phyloP scores from a whole-genome alignment of 2,797 vertebrate species.

The Gymnoscopelus braueri region DNA sequence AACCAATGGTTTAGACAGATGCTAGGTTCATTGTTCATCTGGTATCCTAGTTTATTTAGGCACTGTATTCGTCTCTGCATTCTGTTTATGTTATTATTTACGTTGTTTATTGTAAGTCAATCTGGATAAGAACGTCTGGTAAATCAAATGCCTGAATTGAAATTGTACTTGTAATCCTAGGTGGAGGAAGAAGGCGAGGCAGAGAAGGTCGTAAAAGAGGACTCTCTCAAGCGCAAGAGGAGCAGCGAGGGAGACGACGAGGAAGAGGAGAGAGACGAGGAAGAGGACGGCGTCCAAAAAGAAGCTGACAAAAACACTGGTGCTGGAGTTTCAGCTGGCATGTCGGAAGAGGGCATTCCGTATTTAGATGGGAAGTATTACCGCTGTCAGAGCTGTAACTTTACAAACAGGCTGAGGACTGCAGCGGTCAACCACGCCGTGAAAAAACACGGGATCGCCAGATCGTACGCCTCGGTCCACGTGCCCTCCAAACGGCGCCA shows the following conservation, averaged over 20 bases:
- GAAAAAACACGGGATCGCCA: constrained; percentile 63
- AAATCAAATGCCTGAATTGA: too few species aligned
- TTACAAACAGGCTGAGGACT: constrained; percentile 53
- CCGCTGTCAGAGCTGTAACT: constrained; percentile 61
- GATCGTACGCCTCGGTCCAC: constrained; percentile 25
- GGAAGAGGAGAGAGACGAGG: not conserved
- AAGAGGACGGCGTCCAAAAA: not conserved
- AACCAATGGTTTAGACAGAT: too few species aligned
- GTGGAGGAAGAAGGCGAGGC: not conserved
- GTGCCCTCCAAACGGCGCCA: constrained; percentile 41
- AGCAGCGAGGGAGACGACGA: not conserved
- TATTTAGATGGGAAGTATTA: constrained; percentile 23
- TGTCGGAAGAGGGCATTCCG: constrained; percentile 11
- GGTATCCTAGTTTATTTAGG: too few species aligned
- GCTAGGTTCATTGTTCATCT: too few species aligned
- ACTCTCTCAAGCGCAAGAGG: not conserved
- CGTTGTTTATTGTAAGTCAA: too few species aligned
- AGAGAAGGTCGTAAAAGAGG: not conserved
- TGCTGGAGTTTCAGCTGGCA: not conserved
- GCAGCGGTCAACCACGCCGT: constrained; percentile 56
- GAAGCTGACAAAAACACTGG: not conserved
- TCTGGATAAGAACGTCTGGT: too few species aligned
- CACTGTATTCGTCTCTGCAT: too few species aligned
- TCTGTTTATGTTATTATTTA: too few species aligned
- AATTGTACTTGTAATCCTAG: not conserved